Conservation (phyloP, 37 sponge, comb jelly and placozoan genomes). For the Ianthella basta region DNA sequence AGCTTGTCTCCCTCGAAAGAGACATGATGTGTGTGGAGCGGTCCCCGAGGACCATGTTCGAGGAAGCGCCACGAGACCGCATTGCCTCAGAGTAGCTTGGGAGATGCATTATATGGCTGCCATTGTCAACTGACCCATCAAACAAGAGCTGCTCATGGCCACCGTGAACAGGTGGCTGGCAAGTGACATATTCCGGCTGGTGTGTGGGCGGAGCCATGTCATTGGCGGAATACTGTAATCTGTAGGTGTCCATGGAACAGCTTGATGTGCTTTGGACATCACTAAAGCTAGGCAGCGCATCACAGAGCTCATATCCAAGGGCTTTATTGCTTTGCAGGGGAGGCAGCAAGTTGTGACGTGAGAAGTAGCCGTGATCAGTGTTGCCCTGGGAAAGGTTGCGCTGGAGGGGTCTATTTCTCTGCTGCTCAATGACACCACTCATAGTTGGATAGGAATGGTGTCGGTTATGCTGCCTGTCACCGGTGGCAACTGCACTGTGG, state of each 20-base stretch:
- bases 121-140: not conserved
- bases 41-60: conserved; percentile 5
- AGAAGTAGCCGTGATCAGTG: not conserved
- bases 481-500: not conserved
- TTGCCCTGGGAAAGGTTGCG: not conserved
- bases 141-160: not conserved
- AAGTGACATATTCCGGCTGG: not conserved
- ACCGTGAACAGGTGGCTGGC: not conserved
- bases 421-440: not conserved
- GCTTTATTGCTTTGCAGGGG: not conserved
- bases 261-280: not conserved
- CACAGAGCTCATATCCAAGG: not conserved
- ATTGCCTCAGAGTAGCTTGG: conserved; percentile 19
- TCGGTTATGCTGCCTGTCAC: not conserved
- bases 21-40: not conserved
- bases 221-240: not conserved
- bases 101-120: not conserved
- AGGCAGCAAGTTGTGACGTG: not conserved
- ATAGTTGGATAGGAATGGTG: not conserved
- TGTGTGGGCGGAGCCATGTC: not conserved
- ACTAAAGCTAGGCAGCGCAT: conserved; percentile 1
- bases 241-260: not conserved
- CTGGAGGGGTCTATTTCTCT: not conserved
- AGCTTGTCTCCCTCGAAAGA: not conserved
- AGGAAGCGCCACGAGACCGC: not conserved